phyloP scores from a whole-genome alignment of 2,113 vertebrate genomes.

The Prunella himalayana region DNA sequence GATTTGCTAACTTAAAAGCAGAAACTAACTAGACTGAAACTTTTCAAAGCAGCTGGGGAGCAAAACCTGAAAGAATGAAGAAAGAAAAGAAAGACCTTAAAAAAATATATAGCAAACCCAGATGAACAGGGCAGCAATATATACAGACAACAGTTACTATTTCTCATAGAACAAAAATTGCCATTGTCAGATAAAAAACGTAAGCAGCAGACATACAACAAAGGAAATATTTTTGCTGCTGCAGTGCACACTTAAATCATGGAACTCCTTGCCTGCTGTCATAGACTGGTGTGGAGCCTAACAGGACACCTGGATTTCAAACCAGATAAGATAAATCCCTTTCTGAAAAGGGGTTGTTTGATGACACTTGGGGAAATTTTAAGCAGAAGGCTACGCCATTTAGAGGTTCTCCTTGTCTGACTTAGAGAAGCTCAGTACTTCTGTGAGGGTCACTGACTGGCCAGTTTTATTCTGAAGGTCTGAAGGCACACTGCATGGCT shows the following conservation, averaged over 20 bases:
- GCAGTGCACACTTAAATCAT: neutral
- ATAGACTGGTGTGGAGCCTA: neutral
- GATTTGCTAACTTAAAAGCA: neutral
- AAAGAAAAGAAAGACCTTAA: neutral
- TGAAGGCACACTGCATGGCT: neutral
- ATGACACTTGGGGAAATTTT: neutral
- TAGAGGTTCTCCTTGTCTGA: neutral
- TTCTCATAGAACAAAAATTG: neutral
- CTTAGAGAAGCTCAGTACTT: neutral
- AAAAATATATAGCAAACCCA: neutral
- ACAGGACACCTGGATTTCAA: neutral
- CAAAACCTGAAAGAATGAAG: neutral
- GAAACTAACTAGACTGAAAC: neutral
- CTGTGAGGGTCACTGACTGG: accelerated
- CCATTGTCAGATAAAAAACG: neutral
- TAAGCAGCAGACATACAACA: neutral
- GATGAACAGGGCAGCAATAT: neutral
- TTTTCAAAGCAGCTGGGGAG: neutral
- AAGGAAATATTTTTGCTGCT: neutral
- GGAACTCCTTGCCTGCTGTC: accelerated
- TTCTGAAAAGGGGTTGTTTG: neutral
- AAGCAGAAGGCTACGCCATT: neutral
- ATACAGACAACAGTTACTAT: neutral
- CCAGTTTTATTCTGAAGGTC: neutral
- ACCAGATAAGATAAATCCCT: neutral